Conservation (phyloP, 2,113 vertebrate genomes). For the Centropus bengalensis region DNA sequence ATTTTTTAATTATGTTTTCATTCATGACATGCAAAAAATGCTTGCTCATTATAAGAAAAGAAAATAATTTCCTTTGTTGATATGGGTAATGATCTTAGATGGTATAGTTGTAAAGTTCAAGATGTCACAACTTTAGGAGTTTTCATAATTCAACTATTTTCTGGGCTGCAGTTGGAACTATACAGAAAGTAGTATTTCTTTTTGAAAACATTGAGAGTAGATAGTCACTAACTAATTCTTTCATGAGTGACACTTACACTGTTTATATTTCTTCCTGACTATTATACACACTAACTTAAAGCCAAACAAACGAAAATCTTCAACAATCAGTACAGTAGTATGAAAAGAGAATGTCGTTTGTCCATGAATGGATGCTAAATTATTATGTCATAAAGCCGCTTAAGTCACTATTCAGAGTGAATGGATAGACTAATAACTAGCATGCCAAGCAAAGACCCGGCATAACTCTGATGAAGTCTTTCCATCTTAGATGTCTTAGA, state of each 20-base stretch:
- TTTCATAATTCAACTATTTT: neutral
- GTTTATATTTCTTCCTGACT: neutral
- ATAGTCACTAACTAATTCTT: neutral
- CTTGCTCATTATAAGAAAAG: neutral
- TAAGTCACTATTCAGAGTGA: neutral
- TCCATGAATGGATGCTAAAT: neutral
- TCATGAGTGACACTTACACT: neutral
- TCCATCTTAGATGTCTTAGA: neutral
- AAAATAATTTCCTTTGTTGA: neutral
- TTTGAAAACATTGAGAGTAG: neutral
- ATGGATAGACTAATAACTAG: neutral
- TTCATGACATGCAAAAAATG: neutral
- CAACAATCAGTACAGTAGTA: neutral
- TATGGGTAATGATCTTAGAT: neutral
- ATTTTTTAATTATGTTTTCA: neutral
- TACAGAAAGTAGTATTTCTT: neutral
- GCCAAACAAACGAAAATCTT: accelerated
- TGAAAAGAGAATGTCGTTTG: neutral
- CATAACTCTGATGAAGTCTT: neutral
- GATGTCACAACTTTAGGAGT: neutral
- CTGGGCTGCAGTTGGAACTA: neutral
- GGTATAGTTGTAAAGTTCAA: neutral
- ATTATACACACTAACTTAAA: neutral
- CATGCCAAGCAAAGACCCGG: neutral
- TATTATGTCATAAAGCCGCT: neutral